A percentile compares a stretch with the other conserved stretches of the same genome.
phyloP scores from a whole-genome alignment of 2,797 vertebrate species.

The Cetoscarus ocellatus region DNA sequence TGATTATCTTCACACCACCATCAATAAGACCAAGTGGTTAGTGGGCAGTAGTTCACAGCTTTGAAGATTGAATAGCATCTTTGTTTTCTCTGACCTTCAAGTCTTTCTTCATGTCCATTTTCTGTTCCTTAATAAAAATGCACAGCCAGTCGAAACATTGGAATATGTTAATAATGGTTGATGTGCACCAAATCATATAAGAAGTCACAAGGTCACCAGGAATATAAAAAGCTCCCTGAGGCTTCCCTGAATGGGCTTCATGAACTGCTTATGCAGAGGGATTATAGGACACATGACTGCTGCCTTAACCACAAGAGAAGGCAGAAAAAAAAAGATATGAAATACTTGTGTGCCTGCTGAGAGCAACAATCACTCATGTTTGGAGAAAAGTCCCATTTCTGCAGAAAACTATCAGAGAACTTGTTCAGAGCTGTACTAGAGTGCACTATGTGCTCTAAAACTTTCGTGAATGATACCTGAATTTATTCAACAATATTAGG shows the following conservation, averaged over 20 bases:
- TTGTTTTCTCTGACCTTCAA: neutral
- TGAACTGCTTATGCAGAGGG: slow-evolving; percentile 58
- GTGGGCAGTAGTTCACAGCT: neutral
- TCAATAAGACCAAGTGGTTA: neutral
- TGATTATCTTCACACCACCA: neutral
- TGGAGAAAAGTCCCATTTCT: slow-evolving; percentile 3
- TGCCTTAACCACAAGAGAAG: slow-evolving; percentile 47
- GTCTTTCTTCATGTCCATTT: neutral
- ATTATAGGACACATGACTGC: slow-evolving; percentile 70
- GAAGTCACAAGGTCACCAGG: slow-evolving; percentile 27
- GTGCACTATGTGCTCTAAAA: slow-evolving; percentile 33
- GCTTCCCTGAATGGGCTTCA: slow-evolving; percentile 45
- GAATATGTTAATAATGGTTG: slow-evolving; percentile 4
- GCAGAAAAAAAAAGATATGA: slow-evolving; percentile 21
- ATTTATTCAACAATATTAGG: slow-evolving; percentile 22
- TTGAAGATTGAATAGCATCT: neutral
- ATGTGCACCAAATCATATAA: slow-evolving; percentile 18
- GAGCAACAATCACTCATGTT: slow-evolving; percentile 21
- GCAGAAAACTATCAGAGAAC: slow-evolving; percentile 6
- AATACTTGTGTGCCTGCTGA: slow-evolving; percentile 26
- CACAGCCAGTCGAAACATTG: slow-evolving; percentile 10
- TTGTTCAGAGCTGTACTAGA: slow-evolving; percentile 26
- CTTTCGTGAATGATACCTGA: slow-evolving; percentile 30
- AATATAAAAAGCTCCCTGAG: slow-evolving; percentile 46
- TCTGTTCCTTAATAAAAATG: neutral